Conservation (phyloP, 2,797 vertebrate species). For the Enteromius radiatus region DNA sequence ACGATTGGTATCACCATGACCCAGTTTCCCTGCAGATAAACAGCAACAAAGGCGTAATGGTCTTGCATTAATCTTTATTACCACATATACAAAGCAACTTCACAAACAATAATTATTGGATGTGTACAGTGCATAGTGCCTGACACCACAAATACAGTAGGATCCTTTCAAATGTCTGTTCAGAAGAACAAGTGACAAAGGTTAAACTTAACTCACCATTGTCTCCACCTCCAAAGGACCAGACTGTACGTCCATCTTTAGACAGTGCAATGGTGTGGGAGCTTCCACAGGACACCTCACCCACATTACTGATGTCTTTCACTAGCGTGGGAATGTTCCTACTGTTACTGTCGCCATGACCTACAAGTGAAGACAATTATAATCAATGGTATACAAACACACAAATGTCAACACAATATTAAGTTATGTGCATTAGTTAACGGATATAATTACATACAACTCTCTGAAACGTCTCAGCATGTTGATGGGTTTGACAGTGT, state of each 20-base stretch:
- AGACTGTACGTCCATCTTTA: conserved; percentile 83
- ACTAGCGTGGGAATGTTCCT: conserved; percentile 84
- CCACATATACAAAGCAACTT: not conserved
- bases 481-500: not conserved
- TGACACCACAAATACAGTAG: not conserved
- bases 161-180: not conserved
- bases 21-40: conserved; percentile 78
- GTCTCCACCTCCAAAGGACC: conserved; percentile 85
- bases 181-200: not conserved
- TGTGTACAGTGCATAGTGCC: not conserved
- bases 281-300: conserved; percentile 83
- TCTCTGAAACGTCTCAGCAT: not conserved
- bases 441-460: not conserved
- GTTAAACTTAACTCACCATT: conserved; percentile 71
- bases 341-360: conserved; percentile 86
- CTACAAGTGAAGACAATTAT: conserved; percentile 57
- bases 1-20: conserved; percentile 83
- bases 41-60: not conserved
- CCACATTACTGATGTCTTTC: conserved; percentile 85
- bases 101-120: not conserved
- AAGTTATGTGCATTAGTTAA: not conserved
- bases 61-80: not conserved
- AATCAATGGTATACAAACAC: conserved; percentile 11
- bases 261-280: conserved; percentile 84
- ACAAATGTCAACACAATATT: not conserved